Evolutionary conservation across 2,113 vertebrate genomes (phyloP).

Genomic region (Turdus rufiventris): DNA sequence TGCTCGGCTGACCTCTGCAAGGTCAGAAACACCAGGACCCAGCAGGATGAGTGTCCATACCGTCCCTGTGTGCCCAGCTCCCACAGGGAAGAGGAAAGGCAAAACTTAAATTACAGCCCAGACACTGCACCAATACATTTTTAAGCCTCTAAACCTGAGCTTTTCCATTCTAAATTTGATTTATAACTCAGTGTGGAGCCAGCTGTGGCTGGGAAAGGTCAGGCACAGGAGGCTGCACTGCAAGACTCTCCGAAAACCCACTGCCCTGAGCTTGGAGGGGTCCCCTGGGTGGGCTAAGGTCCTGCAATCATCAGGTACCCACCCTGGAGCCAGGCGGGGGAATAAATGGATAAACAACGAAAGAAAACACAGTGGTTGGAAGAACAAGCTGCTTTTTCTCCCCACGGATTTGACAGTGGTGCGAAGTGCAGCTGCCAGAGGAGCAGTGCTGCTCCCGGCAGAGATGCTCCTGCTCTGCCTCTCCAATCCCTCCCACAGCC

Average conservation of each 20-base stretch:
- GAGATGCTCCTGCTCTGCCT: not conserved
- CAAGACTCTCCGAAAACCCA: not conserved
- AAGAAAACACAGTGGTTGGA: not conserved
- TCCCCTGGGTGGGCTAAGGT: not conserved
- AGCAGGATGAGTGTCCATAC: no score
- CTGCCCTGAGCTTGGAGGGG: not conserved
- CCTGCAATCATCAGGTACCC: not conserved
- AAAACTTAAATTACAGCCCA: not conserved
- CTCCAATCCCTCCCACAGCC: not conserved
- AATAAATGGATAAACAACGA: not conserved
- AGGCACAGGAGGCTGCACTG: not conserved
- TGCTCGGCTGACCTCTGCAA: not conserved
- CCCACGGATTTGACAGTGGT: fast-evolving
- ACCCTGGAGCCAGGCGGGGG: not conserved
- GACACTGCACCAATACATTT: not conserved
- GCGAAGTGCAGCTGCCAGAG: fast-evolving
- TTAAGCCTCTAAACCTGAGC: not conserved
- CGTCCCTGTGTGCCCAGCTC: not conserved
- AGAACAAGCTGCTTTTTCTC: not conserved
- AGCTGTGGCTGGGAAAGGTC: not conserved
- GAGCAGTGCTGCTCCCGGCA: fast-evolving
- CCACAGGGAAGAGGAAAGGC: not conserved
- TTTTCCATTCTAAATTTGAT: not conserved
- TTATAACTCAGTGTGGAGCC: not conserved
- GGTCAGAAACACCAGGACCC: not conserved